Conservation (phyloP, 2,797 vertebrate genomes). For the Ambastaia sidthimunki region DNA sequence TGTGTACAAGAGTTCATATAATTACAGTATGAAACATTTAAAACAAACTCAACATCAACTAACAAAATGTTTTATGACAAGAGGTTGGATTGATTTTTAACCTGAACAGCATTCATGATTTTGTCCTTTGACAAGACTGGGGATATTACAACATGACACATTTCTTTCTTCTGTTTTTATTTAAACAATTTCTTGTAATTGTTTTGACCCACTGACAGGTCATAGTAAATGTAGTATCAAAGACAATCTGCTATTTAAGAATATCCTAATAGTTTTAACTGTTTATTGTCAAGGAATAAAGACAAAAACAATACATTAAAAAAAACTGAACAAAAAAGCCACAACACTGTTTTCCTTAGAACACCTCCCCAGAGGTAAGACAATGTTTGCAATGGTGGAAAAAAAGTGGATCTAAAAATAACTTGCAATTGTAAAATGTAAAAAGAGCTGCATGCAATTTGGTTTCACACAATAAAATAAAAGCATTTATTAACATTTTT, state of each 20-base stretch:
- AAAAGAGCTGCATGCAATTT: neutral
- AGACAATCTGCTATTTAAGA: neutral
- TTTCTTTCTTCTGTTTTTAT: too few species aligned
- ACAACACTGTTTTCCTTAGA: neutral
- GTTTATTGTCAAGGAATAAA: neutral
- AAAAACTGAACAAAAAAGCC: neutral
- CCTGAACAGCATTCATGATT: neutral
- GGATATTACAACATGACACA: neutral
- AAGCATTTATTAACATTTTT: too few species aligned
- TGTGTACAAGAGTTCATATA: slow-evolving; percentile 82
- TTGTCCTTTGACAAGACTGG: neutral
- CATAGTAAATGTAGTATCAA: neutral
- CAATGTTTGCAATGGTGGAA: neutral
- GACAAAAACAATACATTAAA: neutral
- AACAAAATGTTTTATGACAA: slow-evolving; percentile 32
- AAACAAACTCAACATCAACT: slow-evolving; percentile 30
- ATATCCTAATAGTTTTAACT: neutral
- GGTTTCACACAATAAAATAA: neutral
- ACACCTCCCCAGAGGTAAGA: too few species aligned
- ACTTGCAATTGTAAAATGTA: too few species aligned
- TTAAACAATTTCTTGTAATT: neutral
- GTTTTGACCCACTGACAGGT: neutral
- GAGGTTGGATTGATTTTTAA: slow-evolving; percentile 4
- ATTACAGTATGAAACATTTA: slow-evolving; percentile 64
- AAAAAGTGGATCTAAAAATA: neutral